Conservation (phyloP, 2,888 invertebrate genomes). For the Sphaerophoria rueppellii region DNA sequence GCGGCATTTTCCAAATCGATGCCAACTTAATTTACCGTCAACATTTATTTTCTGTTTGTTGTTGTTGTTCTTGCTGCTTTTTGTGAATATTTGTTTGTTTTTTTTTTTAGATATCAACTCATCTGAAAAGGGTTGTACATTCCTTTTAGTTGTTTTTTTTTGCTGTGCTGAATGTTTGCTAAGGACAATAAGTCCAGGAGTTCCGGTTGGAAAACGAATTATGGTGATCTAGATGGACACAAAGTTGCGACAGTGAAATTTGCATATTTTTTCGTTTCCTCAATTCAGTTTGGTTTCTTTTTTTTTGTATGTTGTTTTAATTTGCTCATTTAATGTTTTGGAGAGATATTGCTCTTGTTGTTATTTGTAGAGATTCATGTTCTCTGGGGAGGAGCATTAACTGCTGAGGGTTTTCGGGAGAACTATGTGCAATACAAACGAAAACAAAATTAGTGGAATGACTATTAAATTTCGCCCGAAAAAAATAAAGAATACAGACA, state of each 20-base stretch:
- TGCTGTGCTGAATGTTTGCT: slow-evolving; percentile 22
- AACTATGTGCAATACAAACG: too few relatives aligned
- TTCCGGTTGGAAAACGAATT: neutral
- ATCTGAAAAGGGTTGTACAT: slow-evolving; percentile 35
- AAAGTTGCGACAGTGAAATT: slow-evolving; percentile 37
- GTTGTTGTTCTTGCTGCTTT: neutral
- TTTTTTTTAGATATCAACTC: slow-evolving; percentile 17
- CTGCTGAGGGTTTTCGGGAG: too few relatives aligned
- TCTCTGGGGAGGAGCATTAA: too few relatives aligned
- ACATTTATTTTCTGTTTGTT: slow-evolving; percentile 16
- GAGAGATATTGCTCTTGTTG: neutral
- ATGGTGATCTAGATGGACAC: slow-evolving; percentile 22
- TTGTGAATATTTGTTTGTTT: too few relatives aligned
- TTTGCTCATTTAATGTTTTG: neutral
- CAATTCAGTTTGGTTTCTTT: neutral
- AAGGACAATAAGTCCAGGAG: slow-evolving; percentile 11
- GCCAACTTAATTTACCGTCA: slow-evolving; percentile 57
- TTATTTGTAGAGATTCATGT: too few relatives aligned
- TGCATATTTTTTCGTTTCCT: slow-evolving; percentile 13
- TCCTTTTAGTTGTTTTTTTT: neutral
- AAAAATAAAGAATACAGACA: too few relatives aligned
- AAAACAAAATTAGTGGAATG: too few relatives aligned
- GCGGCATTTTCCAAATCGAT: slow-evolving; percentile 57
- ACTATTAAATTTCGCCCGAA: too few relatives aligned
- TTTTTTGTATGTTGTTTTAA: slow-evolving; percentile 6